Evolutionary conservation across 2,113 vertebrate genomes (phyloP).

Genomic region (Oryzias woworae): DNA sequence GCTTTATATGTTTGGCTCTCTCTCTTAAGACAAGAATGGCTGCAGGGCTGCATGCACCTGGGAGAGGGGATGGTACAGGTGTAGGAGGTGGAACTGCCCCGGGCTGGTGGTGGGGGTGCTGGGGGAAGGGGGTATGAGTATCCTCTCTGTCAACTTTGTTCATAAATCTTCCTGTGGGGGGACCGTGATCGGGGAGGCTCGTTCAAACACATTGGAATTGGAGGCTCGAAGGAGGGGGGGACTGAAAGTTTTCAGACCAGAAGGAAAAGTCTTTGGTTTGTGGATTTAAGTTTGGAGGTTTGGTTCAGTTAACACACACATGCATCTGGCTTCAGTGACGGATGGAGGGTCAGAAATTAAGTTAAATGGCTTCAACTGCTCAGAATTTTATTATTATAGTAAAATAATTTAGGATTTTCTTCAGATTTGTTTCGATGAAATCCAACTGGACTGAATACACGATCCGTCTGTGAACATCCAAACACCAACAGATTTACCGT

Average conservation of each 20-base stretch:
- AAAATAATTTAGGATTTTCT: no score
- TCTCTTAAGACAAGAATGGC: constrained; percentile 46
- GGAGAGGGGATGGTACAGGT: constrained; percentile 66
- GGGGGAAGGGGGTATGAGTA: constrained; percentile 23
- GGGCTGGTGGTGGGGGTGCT: constrained; percentile 31
- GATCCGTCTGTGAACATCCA: no score
- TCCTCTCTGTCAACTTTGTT: constrained; percentile 63
- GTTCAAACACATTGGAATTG: constrained; percentile 65
- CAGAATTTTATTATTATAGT: no score
- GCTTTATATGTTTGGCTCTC: constrained; percentile 24
- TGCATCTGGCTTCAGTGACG: no score
- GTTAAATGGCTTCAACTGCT: no score
- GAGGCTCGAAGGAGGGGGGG: constrained; percentile 27
- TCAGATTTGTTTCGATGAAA: no score
- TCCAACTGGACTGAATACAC: no score
- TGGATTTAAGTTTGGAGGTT: background rate
- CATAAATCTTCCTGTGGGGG: constrained; percentile 66
- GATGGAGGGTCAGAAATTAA: no score
- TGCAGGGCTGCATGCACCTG: constrained; percentile 75
- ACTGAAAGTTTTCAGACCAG: constrained; percentile 21
- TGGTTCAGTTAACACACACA: no score
- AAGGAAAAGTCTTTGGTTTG: constrained; percentile 10
- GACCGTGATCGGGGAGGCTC: constrained; percentile 49
- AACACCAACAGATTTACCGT: no score
- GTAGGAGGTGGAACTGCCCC: constrained; percentile 54